These are phyloP conservation scores for Argyresthia goedartella DNA, from an alignment of 2,888 invertebrate species.

Conservation along the genomic window DNA sequence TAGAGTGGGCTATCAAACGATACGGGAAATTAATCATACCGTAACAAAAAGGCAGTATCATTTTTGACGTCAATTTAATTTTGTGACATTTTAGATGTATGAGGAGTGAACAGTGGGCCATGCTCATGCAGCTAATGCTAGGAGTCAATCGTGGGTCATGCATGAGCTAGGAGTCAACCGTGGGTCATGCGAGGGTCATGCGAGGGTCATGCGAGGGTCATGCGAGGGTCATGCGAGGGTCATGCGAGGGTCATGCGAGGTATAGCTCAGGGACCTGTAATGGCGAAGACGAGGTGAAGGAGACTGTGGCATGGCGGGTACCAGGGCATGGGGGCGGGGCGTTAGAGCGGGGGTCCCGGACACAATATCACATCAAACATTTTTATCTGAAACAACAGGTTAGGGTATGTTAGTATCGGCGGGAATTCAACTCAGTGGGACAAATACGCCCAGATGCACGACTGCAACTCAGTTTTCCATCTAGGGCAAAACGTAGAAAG, in stretches of 20 bases:
- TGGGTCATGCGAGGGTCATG: no score
- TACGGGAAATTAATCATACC: no score
- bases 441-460: not conserved
- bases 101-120: no score
- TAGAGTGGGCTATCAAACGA: no score
- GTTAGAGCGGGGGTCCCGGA: constrained; percentile 57
- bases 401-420: constrained; percentile 13
- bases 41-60: no score
- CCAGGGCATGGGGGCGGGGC: constrained; percentile 61
- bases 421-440: not conserved
- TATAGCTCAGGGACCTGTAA: constrained; percentile 76
- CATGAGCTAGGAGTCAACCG: no score
- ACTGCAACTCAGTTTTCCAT: no score
- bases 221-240: constrained; percentile 10
- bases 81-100: no score
- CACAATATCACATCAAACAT: constrained; percentile 67
- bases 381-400: constrained; percentile 62
- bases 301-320: constrained; percentile 79
- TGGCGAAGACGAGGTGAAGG: constrained; percentile 81
- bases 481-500: no score
- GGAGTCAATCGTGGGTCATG: no score
- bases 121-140: no score
- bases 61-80: no score
- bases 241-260: constrained; percentile 33
- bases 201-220: not conserved